phyloP scores from a whole-genome alignment of 2,797 vertebrate genomes.

The Parauchenoglanis ngamensis region DNA sequence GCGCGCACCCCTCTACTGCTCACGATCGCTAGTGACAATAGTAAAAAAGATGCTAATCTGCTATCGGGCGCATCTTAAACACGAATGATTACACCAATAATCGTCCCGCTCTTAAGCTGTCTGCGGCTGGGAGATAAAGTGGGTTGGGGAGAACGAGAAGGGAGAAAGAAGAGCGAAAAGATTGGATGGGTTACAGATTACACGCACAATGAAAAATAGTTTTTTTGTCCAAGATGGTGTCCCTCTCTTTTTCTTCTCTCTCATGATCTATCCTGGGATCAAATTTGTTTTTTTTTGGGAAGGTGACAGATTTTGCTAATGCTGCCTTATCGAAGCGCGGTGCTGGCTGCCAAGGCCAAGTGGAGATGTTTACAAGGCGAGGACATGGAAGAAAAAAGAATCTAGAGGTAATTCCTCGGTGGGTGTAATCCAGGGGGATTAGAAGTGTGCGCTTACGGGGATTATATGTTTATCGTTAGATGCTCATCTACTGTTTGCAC shows the following conservation, averaged over 20 bases:
- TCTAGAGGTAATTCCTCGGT: slow-evolving; percentile 74
- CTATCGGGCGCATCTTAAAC: slow-evolving; percentile 78
- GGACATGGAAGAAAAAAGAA: slow-evolving; percentile 64
- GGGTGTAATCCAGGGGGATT: slow-evolving; percentile 78
- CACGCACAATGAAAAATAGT: slow-evolving; percentile 62
- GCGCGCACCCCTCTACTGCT: slow-evolving; percentile 52
- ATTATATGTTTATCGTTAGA: slow-evolving; percentile 77
- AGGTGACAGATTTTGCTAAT: slow-evolving; percentile 71
- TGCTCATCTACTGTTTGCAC: slow-evolving; percentile 67
- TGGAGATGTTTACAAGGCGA: slow-evolving; percentile 73
- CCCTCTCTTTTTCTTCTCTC: slow-evolving; percentile 64
- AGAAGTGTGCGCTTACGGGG: slow-evolving; percentile 66
- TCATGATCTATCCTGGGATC: slow-evolving; percentile 65
- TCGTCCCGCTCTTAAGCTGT: slow-evolving; percentile 69
- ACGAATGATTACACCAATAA: slow-evolving; percentile 77
- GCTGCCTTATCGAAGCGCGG: slow-evolving; percentile 75
- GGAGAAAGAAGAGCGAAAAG: slow-evolving; percentile 63
- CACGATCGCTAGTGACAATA: slow-evolving; percentile 41
- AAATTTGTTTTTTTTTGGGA: slow-evolving; percentile 60
- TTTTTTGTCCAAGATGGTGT: slow-evolving; percentile 60
- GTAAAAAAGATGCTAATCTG: slow-evolving; percentile 72
- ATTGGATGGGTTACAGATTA: slow-evolving; percentile 68
- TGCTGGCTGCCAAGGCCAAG: slow-evolving; percentile 74
- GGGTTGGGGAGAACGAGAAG: slow-evolving; percentile 54
- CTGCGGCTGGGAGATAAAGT: slow-evolving; percentile 73